Evolutionary conservation across 2,113 vertebrate genomes (phyloP), one percentile per base, ranked within the genome.

Genomic region (Emydocephalus ijimae): DNA sequence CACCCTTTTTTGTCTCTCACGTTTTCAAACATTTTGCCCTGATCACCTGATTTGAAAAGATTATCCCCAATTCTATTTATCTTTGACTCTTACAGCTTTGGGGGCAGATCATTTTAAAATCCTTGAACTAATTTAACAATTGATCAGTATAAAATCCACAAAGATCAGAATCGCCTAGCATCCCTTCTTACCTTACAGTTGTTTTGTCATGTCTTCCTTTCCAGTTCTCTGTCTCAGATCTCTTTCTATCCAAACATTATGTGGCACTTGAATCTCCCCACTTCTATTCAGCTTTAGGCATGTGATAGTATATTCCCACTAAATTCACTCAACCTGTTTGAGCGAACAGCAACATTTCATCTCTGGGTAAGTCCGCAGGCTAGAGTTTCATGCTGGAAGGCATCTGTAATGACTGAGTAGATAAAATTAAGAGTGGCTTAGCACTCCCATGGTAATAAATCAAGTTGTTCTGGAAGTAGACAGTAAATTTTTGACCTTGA

Each of bases 401-500:
- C 26, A 91, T 48, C 52, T 91, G 50, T 55, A 74, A 74, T 45
- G 59, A 29, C 50, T 74, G 59, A 88, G 23, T 4, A 74, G 59
- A 88, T 91, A 61, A 88, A 87, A 61, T 45, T n/a, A 69, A 20
- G 52, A 64, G 50, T 45, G 39, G 3, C 59, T 90, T 55, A 90
- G 15, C 21, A 43, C 12, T 64, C 54, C 39, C 57, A 18, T 88
- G 89, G 45, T 88, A 74, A 87, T 93, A 88, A 90, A 90, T 90
- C 57, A 90, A 87, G 34, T 39, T 64, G 26, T 24, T 57, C 87
- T 87, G 15, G 85, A 93, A 90, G 11, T 39, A 90, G 50, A 88
- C 61, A 54, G 48, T 90, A 87, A 54, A 93, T 90, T 45, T 90
- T 93, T 93, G 92, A 90, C 57, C 85, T 86, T 88, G 39, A 87